phyloP scores from a whole-genome alignment of 2,113 vertebrate genomes.

The Acrocephalus arundinaceus region DNA sequence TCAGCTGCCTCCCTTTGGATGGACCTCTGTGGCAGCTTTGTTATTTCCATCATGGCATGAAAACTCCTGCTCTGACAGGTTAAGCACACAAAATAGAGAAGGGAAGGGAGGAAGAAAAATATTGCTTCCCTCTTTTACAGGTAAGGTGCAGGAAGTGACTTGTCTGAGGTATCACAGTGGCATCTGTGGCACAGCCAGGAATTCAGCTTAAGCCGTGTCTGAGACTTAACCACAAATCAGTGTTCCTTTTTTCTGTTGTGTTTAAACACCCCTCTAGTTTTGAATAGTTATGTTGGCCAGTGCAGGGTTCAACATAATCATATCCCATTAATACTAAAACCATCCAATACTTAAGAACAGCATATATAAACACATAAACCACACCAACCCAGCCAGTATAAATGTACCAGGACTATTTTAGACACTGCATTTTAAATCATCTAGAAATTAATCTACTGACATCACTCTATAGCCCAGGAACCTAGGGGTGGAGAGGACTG shows the following conservation, averaged over 20 bases:
- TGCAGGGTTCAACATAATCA: background rate
- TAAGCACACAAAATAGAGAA: background rate
- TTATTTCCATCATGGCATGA: background rate
- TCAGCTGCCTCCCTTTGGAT: background rate
- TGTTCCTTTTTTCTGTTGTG: slow-evolving; percentile 1
- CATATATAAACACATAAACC: slow-evolving; percentile 44
- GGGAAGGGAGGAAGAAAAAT: background rate
- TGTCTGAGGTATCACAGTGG: background rate
- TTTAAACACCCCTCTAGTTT: slow-evolving; percentile 13
- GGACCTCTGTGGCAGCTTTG: background rate
- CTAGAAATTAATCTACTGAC: background rate
- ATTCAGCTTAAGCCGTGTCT: background rate
- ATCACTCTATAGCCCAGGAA: background rate
- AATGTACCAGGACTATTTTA: slow-evolving; percentile 22
- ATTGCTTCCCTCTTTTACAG: background rate
- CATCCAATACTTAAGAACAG: slow-evolving; percentile 36
- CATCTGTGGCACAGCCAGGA: slow-evolving; percentile 12
- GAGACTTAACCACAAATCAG: background rate
- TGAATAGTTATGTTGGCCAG: slow-evolving; percentile 17
- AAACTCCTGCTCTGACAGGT: background rate
- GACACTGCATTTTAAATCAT: slow-evolving; percentile 17
- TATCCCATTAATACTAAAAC: slow-evolving; percentile 34
- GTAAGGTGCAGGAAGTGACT: background rate
- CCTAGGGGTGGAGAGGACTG: background rate
- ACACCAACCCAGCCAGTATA: slow-evolving; percentile 29